Evolutionary conservation across 2,113 vertebrate species (phyloP).

Genomic region (Dasyornis broadbenti): DNA sequence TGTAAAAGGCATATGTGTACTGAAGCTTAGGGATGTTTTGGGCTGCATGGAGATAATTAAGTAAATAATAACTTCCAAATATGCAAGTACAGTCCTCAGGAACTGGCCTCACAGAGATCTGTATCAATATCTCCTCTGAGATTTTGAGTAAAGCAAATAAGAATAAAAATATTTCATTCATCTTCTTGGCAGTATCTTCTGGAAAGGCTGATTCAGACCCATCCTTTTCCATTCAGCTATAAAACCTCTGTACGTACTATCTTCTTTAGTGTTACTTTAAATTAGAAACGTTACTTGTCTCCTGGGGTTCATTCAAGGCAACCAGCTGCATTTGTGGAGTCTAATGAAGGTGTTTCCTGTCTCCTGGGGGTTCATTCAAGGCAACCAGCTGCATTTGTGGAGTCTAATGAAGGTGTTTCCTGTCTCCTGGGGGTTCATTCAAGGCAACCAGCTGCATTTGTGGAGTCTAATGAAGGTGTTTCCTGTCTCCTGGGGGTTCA

Average conservation of each 20-base stretch:
- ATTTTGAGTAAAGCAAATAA: neutral
- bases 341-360: neutral
- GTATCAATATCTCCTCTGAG: neutral
- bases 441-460: neutral
- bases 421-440: neutral
- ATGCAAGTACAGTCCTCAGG: neutral
- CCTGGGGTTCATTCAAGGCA: neutral
- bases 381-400: neutral
- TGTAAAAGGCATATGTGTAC: neutral
- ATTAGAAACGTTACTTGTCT: neutral
- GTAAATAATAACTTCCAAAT: neutral
- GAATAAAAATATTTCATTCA: conserved; percentile 25
- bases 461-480: too few species aligned
- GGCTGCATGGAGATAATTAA: neutral
- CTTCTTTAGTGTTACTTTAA: neutral
- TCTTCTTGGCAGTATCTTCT: neutral
- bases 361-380: neutral
- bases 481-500: neutral
- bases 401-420: too few species aligned
- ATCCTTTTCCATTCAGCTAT: conserved; percentile 12
- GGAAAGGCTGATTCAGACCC: neutral
- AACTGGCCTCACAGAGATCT: neutral
- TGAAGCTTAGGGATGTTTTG: neutral
- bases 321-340: neutral
- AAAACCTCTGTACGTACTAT: neutral